phyloP scores from a whole-genome alignment of 2,113 vertebrate species.

The Muntiacus reevesi region DNA sequence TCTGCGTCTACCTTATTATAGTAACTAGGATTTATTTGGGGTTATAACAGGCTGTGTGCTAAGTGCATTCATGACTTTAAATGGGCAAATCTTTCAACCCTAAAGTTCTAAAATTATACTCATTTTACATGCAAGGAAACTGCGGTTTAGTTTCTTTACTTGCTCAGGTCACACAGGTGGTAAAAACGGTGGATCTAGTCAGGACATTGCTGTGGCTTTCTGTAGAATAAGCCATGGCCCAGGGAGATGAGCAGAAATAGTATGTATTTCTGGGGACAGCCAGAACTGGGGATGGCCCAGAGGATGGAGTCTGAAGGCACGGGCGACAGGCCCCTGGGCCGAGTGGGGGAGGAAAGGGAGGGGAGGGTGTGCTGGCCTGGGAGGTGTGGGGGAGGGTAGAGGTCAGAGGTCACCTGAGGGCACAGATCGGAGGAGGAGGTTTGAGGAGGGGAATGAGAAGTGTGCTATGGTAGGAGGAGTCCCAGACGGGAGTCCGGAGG shows the following conservation, averaged over 20 bases:
- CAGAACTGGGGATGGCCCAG: neutral
- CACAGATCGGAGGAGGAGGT: too few relatives aligned
- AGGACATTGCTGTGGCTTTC: neutral
- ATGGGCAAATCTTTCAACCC: neutral
- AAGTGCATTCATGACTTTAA: neutral
- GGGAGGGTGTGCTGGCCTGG: neutral
- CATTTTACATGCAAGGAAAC: neutral
- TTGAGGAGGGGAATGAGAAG: neutral
- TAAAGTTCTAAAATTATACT: neutral
- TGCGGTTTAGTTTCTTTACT: neutral
- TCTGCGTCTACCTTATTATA: neutral
- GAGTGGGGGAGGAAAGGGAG: neutral
- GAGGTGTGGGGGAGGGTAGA: neutral
- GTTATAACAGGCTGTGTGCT: neutral
- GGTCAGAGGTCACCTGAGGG: neutral
- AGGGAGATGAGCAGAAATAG: neutral
- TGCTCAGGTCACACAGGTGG: neutral
- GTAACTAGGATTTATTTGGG: neutral
- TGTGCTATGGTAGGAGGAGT: neutral
- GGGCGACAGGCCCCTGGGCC: neutral
- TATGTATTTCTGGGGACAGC: neutral
- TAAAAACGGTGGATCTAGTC: neutral
- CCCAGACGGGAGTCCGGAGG: neutral
- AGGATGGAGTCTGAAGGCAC: neutral
- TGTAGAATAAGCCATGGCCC: neutral